Evolutionary conservation across 2,888 invertebrate species (phyloP).

Genomic region (Epinotia nisella): DNA sequence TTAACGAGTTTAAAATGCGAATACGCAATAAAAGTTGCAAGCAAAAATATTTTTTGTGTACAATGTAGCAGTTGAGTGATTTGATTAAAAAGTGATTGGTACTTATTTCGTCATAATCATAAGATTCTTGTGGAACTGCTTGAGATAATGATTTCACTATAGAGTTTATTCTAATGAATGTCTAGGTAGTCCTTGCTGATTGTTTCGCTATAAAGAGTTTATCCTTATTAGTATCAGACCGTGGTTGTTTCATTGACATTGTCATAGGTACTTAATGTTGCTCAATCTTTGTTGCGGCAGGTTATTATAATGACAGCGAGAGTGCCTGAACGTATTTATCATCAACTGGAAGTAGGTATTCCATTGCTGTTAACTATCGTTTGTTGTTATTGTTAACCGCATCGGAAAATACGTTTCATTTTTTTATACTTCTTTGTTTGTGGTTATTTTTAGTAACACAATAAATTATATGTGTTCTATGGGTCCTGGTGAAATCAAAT

Average conservation of each 20-base stretch:
- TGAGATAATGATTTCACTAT: conserved; percentile 3
- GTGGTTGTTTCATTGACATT: conserved; percentile 14
- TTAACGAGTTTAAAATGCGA: background rate
- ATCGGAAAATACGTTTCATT: background rate
- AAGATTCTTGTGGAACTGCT: background rate
- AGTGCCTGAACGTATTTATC: conserved; percentile 49
- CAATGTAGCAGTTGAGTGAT: background rate
- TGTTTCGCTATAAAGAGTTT: conserved; percentile 20
- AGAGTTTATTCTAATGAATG: conserved; percentile 15
- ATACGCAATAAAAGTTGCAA: background rate
- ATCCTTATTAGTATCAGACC: conserved; percentile 16
- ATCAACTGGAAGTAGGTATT: conserved; percentile 53
- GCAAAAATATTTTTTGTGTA: too few relatives aligned
- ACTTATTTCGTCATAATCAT: background rate
- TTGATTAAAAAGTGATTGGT: background rate
- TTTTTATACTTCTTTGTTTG: background rate
- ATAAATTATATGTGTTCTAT: too few relatives aligned
- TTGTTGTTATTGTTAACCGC: conserved; percentile 5
- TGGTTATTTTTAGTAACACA: background rate
- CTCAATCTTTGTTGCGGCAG: conserved; percentile 50
- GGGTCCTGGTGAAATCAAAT: too few relatives aligned
- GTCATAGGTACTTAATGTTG: conserved; percentile 49
- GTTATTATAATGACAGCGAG: conserved; percentile 47
- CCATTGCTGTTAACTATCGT: background rate
- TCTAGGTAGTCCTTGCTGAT: conserved; percentile 11